These are phyloP conservation scores for Agrilus cyanescens DNA, from an alignment of 2,888 invertebrate species.

Conservation along the genomic window DNA sequence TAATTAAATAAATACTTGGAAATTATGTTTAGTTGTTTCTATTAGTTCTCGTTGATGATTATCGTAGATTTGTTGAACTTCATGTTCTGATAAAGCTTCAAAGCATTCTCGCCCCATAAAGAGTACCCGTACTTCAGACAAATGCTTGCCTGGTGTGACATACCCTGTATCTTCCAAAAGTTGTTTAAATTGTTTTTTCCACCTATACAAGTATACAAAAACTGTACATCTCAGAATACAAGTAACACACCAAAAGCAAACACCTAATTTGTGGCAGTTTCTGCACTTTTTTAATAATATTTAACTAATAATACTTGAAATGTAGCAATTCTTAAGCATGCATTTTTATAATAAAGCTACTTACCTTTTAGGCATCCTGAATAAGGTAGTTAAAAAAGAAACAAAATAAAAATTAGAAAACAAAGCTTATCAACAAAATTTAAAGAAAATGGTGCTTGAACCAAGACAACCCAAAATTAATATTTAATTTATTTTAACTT, in stretches of 20 bases:
- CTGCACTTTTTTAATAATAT: too few species aligned
- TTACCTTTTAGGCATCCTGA: slow-evolving; percentile 24
- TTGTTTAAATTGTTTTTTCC: slow-evolving; percentile 89
- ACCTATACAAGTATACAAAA: slow-evolving; percentile 42
- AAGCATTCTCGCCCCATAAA: slow-evolving; percentile 93
- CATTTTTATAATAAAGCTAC: not conserved
- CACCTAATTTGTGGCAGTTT: too few species aligned
- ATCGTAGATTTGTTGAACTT: slow-evolving; percentile 87
- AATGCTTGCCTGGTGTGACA: slow-evolving; percentile 88
- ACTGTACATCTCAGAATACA: too few species aligned
- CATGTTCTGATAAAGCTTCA: slow-evolving; percentile 79
- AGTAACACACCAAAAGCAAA: too few species aligned
- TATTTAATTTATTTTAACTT: slow-evolving; percentile 34
- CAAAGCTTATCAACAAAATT: slow-evolving; percentile 2
- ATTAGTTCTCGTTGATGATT: slow-evolving; percentile 85
- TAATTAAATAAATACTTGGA: slow-evolving; percentile 46
- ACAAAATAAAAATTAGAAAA: slow-evolving; percentile 5
- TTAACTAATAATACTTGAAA: too few species aligned
- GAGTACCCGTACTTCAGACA: slow-evolving; percentile 79
- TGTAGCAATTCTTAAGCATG: too few species aligned
- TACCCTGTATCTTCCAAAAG: slow-evolving; percentile 87
- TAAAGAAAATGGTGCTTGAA: slow-evolving; percentile 2
- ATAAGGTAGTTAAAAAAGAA: slow-evolving; percentile 10
- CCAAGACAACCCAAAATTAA: slow-evolving; percentile 8
- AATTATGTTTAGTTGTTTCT: slow-evolving; percentile 79